Percentiles rank a stretch among this genome's conserved stretches.
phyloP scores from a whole-genome alignment of 2,888 invertebrate species.

The Dasypolia templi region DNA sequence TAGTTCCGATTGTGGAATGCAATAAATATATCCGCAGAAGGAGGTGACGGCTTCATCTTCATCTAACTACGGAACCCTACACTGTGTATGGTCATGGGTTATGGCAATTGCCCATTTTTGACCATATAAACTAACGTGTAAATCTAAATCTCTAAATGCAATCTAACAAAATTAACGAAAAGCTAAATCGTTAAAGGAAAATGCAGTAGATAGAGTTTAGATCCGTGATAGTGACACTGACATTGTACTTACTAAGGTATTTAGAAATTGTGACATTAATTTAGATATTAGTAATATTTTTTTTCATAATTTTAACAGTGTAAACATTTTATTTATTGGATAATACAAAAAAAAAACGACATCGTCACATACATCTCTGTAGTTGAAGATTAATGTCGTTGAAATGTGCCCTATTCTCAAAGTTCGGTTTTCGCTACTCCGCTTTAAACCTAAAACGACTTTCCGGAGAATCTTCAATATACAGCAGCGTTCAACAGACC shows the following conservation, averaged over 20 bases:
- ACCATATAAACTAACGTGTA: not conserved
- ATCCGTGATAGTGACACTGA: not conserved
- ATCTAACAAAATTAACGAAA: not conserved
- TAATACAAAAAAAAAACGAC: not conserved
- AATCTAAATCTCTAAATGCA: no score
- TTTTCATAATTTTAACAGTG: not conserved
- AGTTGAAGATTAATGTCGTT: not conserved
- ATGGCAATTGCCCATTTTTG: not conserved
- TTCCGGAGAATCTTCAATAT: constrained; percentile 1
- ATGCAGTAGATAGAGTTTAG: not conserved
- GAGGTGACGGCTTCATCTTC: no score
- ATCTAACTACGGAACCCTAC: no score
- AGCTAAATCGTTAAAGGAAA: not conserved
- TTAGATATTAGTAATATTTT: not conserved
- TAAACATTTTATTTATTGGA: no score
- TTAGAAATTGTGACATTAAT: not conserved
- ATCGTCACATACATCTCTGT: not conserved
- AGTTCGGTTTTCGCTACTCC: not conserved
- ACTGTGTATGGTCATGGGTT: no score
- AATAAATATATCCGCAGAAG: no score
- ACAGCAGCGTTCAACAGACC: not conserved
- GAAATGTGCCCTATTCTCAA: not conserved
- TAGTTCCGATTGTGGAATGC: no score
- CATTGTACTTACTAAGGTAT: no score
- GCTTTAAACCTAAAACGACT: not conserved